phyloP scores from a whole-genome alignment of 2,113 vertebrate species.

The Cyprinodon brontotheroides region DNA sequence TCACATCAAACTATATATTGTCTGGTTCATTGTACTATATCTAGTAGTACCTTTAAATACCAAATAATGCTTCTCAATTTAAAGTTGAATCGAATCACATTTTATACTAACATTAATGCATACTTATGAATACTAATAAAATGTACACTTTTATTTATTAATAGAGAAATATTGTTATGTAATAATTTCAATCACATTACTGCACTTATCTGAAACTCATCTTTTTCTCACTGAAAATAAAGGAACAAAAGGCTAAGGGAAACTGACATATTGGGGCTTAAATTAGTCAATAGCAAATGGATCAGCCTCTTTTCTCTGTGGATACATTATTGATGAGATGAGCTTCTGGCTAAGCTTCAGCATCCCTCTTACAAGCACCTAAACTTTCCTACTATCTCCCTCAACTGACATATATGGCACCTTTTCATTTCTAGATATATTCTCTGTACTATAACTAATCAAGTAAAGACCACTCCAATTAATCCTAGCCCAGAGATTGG shows the following conservation, averaged over 20 bases:
- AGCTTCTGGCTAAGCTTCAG: slow-evolving; percentile 18
- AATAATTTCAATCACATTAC: background rate
- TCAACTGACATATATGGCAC: slow-evolving; percentile 1
- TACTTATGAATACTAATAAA: no score
- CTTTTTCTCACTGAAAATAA: background rate
- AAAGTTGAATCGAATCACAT: no score
- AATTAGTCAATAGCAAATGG: slow-evolving; percentile 29
- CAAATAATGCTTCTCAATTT: background rate
- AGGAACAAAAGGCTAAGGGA: background rate
- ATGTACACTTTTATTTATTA: background rate
- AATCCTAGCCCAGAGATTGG: slow-evolving; percentile 60
- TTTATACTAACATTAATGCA: no score
- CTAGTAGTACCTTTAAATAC: background rate
- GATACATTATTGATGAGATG: slow-evolving; percentile 36
- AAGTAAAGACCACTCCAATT: slow-evolving; percentile 51
- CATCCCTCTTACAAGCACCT: slow-evolving; percentile 6
- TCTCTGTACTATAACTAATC: slow-evolving; percentile 47
- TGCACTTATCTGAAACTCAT: no score
- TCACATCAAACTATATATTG: no score
- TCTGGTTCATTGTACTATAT: background rate
- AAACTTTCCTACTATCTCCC: slow-evolving; percentile 9
- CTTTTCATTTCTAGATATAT: slow-evolving; percentile 40
- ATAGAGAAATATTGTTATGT: background rate
- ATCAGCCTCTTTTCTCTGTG: slow-evolving; percentile 30
- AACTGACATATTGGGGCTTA: slow-evolving; percentile 23